phyloP scores from a whole-genome alignment of 2,113 vertebrate species.

The Trogon melanurus region DNA sequence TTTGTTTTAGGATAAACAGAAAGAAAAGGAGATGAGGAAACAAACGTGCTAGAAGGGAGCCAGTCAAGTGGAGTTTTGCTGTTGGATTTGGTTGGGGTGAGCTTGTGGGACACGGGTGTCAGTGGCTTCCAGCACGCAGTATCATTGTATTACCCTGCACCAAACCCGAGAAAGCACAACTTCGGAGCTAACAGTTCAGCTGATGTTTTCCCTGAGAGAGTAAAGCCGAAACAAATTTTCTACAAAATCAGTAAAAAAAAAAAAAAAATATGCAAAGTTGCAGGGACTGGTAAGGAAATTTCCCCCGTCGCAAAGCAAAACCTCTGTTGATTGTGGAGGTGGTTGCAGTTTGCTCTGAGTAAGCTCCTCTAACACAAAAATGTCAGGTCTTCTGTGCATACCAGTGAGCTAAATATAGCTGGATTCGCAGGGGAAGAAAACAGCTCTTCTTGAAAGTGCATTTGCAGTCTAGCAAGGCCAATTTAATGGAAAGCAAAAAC shows the following conservation, averaged over 20 bases:
- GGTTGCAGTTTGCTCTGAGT: neutral
- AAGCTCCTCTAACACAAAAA: neutral
- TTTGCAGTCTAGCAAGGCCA: neutral
- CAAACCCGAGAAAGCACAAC: accelerated
- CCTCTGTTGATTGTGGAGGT: accelerated
- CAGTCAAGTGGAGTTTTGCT: neutral
- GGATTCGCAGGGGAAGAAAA: neutral
- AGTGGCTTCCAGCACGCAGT: accelerated
- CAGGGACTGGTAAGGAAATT: neutral
- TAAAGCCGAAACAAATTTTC: neutral
- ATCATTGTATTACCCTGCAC: neutral
- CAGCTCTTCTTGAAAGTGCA: neutral
- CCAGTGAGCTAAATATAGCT: neutral
- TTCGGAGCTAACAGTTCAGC: neutral
- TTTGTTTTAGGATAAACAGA: neutral
- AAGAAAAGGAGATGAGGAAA: neutral
- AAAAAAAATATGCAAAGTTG: too few species aligned
- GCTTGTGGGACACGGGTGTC: accelerated
- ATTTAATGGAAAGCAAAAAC: neutral
- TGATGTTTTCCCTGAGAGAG: neutral
- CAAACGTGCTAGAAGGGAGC: neutral
- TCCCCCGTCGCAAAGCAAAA: neutral
- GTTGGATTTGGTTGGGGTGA: accelerated
- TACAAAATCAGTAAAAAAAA: neutral
- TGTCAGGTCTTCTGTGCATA: neutral